Evolutionary conservation across 2,888 invertebrate species (phyloP).

Genomic region (Luperina testacea): DNA sequence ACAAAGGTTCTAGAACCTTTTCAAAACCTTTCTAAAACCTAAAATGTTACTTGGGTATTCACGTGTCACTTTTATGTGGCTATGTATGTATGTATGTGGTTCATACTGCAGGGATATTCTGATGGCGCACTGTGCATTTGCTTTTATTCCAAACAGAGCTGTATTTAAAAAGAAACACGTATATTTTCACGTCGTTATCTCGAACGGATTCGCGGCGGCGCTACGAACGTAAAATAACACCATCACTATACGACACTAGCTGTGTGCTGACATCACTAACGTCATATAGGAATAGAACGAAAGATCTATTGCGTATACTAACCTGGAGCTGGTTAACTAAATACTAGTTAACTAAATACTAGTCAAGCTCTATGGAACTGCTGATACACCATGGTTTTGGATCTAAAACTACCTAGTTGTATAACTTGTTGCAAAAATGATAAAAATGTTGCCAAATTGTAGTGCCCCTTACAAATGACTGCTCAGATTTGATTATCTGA

Average conservation of each 20-base stretch:
- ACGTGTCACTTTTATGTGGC: not conserved
- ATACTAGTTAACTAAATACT: not conserved
- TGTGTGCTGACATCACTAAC: not conserved
- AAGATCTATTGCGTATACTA: not conserved
- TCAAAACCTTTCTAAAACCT: no score
- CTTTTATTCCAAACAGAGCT: slow-evolving; percentile 15
- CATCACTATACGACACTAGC: slow-evolving; percentile 1
- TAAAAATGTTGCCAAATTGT: no score
- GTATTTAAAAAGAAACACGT: slow-evolving; percentile 35
- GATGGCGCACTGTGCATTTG: not conserved
- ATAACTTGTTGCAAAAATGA: not conserved
- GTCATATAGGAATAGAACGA: not conserved
- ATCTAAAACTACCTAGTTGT: not conserved
- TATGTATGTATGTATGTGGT: not conserved
- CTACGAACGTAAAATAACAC: slow-evolving; percentile 11
- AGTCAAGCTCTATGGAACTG: not conserved
- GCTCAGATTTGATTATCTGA: not conserved
- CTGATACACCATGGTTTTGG: not conserved
- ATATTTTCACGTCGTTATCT: slow-evolving; percentile 50
- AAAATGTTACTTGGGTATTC: no score
- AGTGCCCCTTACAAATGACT: not conserved
- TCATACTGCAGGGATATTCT: not conserved
- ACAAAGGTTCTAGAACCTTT: no score
- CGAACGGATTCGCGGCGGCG: slow-evolving; percentile 20
- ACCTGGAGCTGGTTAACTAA: no score